phyloP scores from a whole-genome alignment of 2,888 invertebrate genomes.

The Callinectes sapidus region DNA sequence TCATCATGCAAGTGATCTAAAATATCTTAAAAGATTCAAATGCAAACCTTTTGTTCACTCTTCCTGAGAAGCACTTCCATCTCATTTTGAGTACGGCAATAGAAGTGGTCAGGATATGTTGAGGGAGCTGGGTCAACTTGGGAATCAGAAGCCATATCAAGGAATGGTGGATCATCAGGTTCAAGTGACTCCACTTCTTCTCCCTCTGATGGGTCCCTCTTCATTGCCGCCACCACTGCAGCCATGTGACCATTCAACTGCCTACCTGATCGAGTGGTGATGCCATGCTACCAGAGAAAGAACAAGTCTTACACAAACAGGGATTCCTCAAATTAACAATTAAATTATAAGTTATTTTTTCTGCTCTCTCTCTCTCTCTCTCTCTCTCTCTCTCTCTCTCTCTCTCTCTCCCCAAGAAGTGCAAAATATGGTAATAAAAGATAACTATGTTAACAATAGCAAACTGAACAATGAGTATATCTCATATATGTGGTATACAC shows the following conservation, averaged over 20 bases:
- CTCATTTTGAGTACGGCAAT: slow-evolving; percentile 24
- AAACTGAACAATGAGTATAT: background rate
- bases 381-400: too few relatives aligned
- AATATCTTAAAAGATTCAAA: background rate
- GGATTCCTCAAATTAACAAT: background rate
- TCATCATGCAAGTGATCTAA: background rate
- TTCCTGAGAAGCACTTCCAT: slow-evolving; percentile 2
- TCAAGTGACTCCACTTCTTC: background rate
- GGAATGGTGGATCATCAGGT: background rate
- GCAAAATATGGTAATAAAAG: background rate
- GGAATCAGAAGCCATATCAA: background rate
- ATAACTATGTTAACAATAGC: background rate
- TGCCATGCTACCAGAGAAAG: background rate
- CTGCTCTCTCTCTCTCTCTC: too few relatives aligned
- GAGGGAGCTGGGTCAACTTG: background rate
- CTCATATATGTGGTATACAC: background rate
- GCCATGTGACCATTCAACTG: background rate
- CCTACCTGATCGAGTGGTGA: background rate
- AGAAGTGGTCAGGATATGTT: background rate
- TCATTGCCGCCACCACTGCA: background rate
- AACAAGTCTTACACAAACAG: background rate
- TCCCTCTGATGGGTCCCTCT: background rate
- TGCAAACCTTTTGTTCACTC: slow-evolving; percentile 25
- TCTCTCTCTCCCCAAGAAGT: too few relatives aligned
- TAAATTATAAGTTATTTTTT: background rate